Percentiles rank a stretch among this genome's conserved stretches.
Conservation (phyloP, 2,113 vertebrate species). For the Cyphomyrus discorhynchus region DNA sequence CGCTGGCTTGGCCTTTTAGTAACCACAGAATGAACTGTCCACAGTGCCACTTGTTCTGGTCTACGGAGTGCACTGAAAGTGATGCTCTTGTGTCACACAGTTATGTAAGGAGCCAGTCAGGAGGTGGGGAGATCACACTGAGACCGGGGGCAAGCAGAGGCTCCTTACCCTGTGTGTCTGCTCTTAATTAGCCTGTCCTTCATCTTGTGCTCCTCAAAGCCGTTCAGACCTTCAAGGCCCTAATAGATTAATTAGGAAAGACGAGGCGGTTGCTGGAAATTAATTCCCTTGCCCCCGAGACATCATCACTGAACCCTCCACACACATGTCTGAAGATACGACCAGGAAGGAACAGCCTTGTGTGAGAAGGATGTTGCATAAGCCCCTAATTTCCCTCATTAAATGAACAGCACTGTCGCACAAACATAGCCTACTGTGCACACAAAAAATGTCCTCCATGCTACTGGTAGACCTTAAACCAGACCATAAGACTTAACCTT, state of each 20-base stretch:
- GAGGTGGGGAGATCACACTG: conserved; percentile 54
- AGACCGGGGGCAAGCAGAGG: conserved; percentile 43
- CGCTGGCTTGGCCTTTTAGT: conserved; percentile 40
- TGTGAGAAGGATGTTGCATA: neutral
- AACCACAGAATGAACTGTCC: conserved; percentile 44
- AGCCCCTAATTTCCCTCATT: neutral
- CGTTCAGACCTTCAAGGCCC: conserved; percentile 70
- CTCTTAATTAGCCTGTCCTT: conserved; percentile 88
- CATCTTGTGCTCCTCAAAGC: conserved; percentile 71
- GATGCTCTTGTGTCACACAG: conserved; percentile 63
- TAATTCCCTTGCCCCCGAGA: conserved; percentile 64
- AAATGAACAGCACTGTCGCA: neutral
- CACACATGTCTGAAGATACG: neutral
- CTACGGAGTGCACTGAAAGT: conserved; percentile 59
- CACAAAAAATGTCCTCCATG: neutral
- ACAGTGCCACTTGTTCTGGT: conserved; percentile 33
- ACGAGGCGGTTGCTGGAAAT: conserved; percentile 76
- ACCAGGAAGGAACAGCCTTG: neutral
- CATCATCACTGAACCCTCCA: conserved; percentile 38
- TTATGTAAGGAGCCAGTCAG: conserved; percentile 50
- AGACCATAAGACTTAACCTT: neutral
- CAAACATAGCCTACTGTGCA: neutral
- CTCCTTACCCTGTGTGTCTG: conserved; percentile 64
- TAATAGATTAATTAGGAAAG: conserved; percentile 82
- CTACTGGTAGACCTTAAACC: neutral